A percentile compares a stretch with the other conserved stretches of the same genome.
Evolutionary conservation across 2,797 vertebrate species (phyloP).

Genomic region (Schizopygopsis malacanthus): DNA sequence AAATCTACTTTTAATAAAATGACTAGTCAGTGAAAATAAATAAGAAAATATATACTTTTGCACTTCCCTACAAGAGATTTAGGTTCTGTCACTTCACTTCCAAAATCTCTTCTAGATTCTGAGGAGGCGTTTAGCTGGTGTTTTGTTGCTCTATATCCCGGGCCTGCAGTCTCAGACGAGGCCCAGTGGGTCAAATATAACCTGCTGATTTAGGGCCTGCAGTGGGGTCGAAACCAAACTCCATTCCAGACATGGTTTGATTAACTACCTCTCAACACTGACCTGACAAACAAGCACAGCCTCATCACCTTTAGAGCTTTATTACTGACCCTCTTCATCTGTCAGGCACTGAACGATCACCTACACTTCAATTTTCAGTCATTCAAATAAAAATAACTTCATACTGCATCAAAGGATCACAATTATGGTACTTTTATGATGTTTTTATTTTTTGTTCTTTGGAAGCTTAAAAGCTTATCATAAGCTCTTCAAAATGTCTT

Average conservation of each 20-base stretch:
- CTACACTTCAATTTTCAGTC: neutral
- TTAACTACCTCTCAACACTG: conserved; percentile 40
- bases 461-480: neutral
- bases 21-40: neutral
- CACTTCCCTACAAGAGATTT: neutral
- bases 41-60: neutral
- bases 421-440: neutral
- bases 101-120: conserved; percentile 4
- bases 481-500: neutral
- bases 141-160: conserved; percentile 48
- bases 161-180: conserved; percentile 39
- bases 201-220: conserved; percentile 51
- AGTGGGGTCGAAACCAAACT: conserved; percentile 48
- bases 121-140: conserved; percentile 9
- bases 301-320: conserved; percentile 45
- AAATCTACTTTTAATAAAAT: neutral
- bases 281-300: conserved; percentile 45
- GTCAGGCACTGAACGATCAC: neutral
- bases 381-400: conserved; percentile 3
- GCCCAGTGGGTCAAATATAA: conserved; percentile 51
- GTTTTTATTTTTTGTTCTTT: neutral
- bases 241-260: conserved; percentile 27
- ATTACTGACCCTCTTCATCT: conserved; percentile 9
- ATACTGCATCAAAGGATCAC: neutral
- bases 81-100: neutral